Conservation (phyloP, 2,113 vertebrate genomes). For the Lepisosteus oculatus region DNA sequence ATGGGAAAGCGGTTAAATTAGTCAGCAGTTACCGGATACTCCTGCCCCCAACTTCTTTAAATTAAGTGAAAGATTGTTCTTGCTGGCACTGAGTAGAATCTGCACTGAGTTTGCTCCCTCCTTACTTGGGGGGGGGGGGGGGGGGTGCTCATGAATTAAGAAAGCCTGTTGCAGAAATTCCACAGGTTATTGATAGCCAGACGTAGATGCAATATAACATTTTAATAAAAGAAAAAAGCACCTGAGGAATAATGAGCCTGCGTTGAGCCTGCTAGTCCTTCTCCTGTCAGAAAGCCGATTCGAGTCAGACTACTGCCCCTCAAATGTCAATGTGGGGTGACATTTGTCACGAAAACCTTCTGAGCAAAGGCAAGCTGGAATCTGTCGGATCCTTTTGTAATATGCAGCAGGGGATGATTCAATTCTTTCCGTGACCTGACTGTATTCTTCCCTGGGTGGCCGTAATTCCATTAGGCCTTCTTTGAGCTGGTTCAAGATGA, state of each 20-base stretch:
- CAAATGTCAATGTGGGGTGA: background rate
- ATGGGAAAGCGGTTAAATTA: background rate
- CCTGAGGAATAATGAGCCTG: too few relatives aligned
- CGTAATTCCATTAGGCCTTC: slow-evolving; percentile 58
- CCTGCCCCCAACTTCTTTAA: background rate
- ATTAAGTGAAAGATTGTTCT: background rate
- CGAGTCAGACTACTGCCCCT: background rate
- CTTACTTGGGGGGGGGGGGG: too few relatives aligned
- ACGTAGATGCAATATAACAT: too few relatives aligned
- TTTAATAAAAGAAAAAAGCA: too few relatives aligned
- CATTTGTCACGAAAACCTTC: background rate
- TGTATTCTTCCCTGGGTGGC: slow-evolving; percentile 59
- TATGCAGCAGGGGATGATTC: slow-evolving; percentile 34
- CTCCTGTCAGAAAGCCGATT: background rate
- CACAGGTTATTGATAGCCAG: too few relatives aligned
- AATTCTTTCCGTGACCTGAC: slow-evolving; percentile 49
- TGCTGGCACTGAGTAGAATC: background rate
- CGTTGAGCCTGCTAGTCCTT: background rate
- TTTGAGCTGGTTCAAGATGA: slow-evolving; percentile 48
- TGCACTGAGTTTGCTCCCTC: background rate
- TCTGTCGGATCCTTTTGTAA: background rate
- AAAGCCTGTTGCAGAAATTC: too few relatives aligned
- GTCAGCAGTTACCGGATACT: background rate
- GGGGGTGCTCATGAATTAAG: too few relatives aligned
- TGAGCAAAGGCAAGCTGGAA: background rate